These are phyloP conservation scores for Morphnarchus princeps DNA, from an alignment of 2,113 vertebrate species.

Conservation along the genomic window DNA sequence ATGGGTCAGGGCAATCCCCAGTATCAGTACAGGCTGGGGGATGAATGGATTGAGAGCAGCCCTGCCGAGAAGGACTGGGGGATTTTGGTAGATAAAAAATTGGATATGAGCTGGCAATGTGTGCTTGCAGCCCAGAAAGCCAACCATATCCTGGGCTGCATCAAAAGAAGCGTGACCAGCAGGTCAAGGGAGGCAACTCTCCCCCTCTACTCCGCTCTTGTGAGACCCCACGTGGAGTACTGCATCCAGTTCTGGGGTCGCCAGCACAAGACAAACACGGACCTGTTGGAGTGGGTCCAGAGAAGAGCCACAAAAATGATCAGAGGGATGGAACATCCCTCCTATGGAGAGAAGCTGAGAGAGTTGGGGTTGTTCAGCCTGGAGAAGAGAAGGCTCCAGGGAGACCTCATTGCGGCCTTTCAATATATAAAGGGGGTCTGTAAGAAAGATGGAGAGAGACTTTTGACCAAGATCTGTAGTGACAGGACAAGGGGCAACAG, in stretches of 20 bases:
- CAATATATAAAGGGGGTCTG: background rate
- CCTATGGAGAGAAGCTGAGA: background rate
- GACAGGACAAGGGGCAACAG: background rate
- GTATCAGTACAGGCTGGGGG: background rate
- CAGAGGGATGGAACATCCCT: background rate
- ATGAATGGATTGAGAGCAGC: background rate
- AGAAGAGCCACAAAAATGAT: background rate
- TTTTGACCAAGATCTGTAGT: background rate
- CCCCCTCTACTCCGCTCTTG: background rate
- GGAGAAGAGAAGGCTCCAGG: background rate
- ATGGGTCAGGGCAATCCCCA: rapidly evolving
- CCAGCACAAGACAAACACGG: background rate
- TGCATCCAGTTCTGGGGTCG: background rate
- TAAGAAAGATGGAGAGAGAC: background rate
- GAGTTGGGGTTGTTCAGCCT: background rate
- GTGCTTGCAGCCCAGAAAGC: background rate
- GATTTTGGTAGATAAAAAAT: background rate
- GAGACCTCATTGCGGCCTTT: background rate
- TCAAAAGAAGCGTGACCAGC: background rate
- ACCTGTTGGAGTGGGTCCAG: background rate
- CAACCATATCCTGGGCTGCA: background rate
- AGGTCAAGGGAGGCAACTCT: background rate
- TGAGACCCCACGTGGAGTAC: background rate
- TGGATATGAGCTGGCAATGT: background rate
- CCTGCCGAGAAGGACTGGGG: background rate